Evolutionary conservation across 2,797 vertebrate species (phyloP), one percentile per base, ranked within the genome.

Genomic region (Helarctos malayanus): DNA sequence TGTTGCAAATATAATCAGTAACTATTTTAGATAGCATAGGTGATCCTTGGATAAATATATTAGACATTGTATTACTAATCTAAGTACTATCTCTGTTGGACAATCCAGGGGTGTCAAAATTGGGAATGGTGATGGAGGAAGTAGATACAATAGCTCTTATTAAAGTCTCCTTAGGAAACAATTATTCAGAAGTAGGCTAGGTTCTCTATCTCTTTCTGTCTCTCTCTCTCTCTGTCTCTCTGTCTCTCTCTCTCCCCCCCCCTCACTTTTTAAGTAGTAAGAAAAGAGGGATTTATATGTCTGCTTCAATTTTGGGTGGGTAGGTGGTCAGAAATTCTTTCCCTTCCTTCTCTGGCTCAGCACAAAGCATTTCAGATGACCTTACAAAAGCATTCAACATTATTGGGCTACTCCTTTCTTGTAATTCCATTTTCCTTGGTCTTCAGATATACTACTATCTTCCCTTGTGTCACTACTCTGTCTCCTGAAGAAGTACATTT

Each of bases 1-100:
- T 78, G 81, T 88, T 95, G 18, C 8, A 88, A 89, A 83, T 94
- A 68, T 56, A 85, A 88, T 78, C n/a, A 89, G 23, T 27, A 88
- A 38, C 13, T 83, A 75, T 91, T 95, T 92, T 69, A 52, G 8
- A 79, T 35, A 82, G 5, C 3, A 14, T 56, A 35, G 68, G n/a
- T 35, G 29, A 85, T 81, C 38, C 13, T 63, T 91, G 14, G 19
- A 27, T 89, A 61, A 59, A 71, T 68, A 15, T n/a, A 52, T 65
- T 95, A 47, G 27, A 73, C 3, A 35, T 29, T 56, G 7, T 2
- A 56, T 54, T 45, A 83, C 21, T 69, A 94, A 83, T 49, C 15
- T 45, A 73, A 92, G 71, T 2, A 35, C 16, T 78, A 8, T 76
- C 6, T 79, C 61, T 59, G 35, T 38, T 16, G 45, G 12, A 92